phyloP scores from a whole-genome alignment of 2,113 vertebrate genomes.

The Hyaena hyaena region DNA sequence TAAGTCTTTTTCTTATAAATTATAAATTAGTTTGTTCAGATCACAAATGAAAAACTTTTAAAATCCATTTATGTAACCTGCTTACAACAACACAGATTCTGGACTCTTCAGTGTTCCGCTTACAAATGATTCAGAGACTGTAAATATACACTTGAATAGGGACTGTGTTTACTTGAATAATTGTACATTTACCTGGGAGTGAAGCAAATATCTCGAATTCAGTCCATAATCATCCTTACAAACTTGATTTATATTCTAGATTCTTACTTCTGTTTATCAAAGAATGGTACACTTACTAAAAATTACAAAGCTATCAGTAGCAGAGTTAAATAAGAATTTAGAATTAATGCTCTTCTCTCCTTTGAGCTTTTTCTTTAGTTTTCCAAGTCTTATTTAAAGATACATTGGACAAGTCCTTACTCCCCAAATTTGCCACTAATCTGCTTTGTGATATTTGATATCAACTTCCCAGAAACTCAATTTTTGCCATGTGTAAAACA shows the following conservation, averaged over 20 bases:
- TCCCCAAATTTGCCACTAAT: neutral
- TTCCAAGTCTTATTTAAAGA: conserved; percentile 22
- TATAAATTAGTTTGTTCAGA: conserved; percentile 15
- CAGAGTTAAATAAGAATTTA: conserved; percentile 30
- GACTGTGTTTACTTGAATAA: conserved; percentile 40
- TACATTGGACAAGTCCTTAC: neutral
- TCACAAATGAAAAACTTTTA: conserved; percentile 52
- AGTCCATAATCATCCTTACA: neutral
- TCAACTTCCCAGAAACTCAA: neutral
- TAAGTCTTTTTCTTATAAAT: conserved; percentile 50
- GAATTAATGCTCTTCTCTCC: conserved; percentile 37
- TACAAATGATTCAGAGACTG: conserved; percentile 24
- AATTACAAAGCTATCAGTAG: conserved; percentile 32
- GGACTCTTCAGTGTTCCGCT: neutral
- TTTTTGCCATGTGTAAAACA: conserved; percentile 53
- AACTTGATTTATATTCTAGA: neutral
- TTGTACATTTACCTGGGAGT: neutral
- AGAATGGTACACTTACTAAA: neutral
- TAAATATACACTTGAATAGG: neutral
- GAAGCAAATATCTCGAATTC: conserved; percentile 11
- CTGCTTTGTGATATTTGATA: conserved; percentile 12
- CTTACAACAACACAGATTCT: conserved; percentile 3
- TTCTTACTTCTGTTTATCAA: neutral
- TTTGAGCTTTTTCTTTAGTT: conserved; percentile 43
- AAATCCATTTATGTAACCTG: conserved; percentile 40